These are phyloP conservation scores for Alcis repandata DNA, from an alignment of 2,888 invertebrate species.

Conservation along the genomic window DNA sequence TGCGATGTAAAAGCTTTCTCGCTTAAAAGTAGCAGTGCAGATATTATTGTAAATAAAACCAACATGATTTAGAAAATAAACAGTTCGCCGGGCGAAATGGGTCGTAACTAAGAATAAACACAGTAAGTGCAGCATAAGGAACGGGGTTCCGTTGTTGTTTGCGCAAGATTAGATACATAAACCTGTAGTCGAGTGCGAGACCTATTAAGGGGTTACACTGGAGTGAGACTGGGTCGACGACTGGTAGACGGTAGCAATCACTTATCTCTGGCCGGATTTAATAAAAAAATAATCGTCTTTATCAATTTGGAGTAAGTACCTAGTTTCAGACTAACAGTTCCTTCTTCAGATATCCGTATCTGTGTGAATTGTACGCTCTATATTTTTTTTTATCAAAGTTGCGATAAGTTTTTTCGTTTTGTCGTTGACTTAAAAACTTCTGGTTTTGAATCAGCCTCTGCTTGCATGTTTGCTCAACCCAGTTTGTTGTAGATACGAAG, in stretches of 20 bases:
- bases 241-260: conserved; percentile 40
- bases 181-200: conserved; percentile 62
- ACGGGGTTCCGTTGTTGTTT: conserved; percentile 63
- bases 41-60: conserved; percentile 58
- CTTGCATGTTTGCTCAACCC: conserved; percentile 36
- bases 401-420: conserved; percentile 39
- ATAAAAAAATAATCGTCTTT: conserved; percentile 41
- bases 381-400: conserved; percentile 43
- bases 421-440: conserved; percentile 31
- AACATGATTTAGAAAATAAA: conserved; percentile 64
- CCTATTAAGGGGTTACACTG: conserved; percentile 55
- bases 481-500: conserved; percentile 34
- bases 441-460: conserved; percentile 28
- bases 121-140: conserved; percentile 62
- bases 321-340: conserved; percentile 41
- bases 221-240: conserved; percentile 49
- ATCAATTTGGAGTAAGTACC: conserved; percentile 56
- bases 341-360: conserved; percentile 43
- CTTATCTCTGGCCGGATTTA: conserved; percentile 33
- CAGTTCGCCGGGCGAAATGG: conserved; percentile 60
- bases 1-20: conserved; percentile 32
- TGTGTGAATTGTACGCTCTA: conserved; percentile 32
- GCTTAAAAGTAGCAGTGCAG: conserved; percentile 39
- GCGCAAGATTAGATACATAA: conserved; percentile 73
- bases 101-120: conserved; percentile 74